Base-by-base conservation (phyloP, 2,888 invertebrate genomes). In the Acleris cristana region DNA sequence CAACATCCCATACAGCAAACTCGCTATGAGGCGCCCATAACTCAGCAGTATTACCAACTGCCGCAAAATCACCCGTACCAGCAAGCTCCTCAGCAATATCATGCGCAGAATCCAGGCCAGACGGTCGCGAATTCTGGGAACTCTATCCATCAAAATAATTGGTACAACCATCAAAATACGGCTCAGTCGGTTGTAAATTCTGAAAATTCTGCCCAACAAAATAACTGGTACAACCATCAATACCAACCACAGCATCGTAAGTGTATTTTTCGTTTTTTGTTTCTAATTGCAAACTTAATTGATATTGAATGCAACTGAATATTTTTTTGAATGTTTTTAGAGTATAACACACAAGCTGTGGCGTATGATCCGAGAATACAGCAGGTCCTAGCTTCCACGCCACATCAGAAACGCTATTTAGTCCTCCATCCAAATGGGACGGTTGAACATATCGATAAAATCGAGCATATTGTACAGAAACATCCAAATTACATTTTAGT, bases 381-480 rank as follows among this genome's bases (percentile, higher is more conserved):
- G 65, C 65, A 73, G 23, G 65, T 71, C 53, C 71, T 73, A 70
- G 70, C 71, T 64, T 69, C 67, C 68, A 75, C 71, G 62, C 73
- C 70, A 65, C 72, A 71, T 19, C 62, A 71, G 21, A 81, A 77
- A 70, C 76, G 73, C 19, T 84, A 75, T 69, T 59, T 83, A 51
- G 71, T 88, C n/a, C 65, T 88, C 40, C 76, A 83, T 70, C 71
- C 81, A 19, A 76, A 86, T 72, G 86, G 85, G 51, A 82, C 75
- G 21, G 65, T 84, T 16, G 83, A 86, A 60, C 71, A 82, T 53
- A 65, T 81, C 7, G 80, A 88, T 62, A 72, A 74, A 6, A 58
- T 85, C 21, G 76, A 83, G 44, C 54, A 65, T 3, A 67, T 79
- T 30, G 53, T 74, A 14, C 67, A 73, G 54, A 74, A 68, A 44